Evolutionary conservation across 2,797 vertebrate species (phyloP), one percentile per base, ranked within the genome.

Genomic region (Menidia menidia): DNA sequence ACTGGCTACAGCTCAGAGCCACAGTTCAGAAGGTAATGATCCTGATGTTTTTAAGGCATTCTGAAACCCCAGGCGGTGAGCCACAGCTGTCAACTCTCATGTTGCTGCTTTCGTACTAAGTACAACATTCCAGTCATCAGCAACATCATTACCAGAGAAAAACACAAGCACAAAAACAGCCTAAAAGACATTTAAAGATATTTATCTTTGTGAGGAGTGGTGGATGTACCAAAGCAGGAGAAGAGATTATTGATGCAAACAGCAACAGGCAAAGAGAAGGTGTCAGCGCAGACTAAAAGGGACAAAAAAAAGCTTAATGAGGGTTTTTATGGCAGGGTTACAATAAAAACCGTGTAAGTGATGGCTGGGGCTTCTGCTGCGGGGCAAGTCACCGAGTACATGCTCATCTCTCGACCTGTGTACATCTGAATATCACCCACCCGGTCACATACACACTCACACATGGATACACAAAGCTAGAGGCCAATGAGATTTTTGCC

Each of bases 401-500:
- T 41, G 25, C 25, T 61, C 42, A 8, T 56, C 47, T 30, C 51
- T 54, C n/a, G 2, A 47, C 50, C 47, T 62, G 58, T 73, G 68
- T 60, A 67, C 70, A 78, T 75, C 68, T 57, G 60, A 50, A 56
- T 66, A 64, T 53, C 32, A 73, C 60, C 48, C 65, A 64, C 51
- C 60, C 53, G 1, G 0, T 52, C 54, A 30, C 6, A 52, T 39
- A 41, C 58, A 64, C 53, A 64, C 67, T 62, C 42, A 50, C 65
- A 71, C 18, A 53, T 60, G 57, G 16, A 33, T 60, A 64, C 64
- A 87, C 68, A 81, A 64, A 81, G 60, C 31, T 1, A 61, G 71
- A 63, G 77, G 59, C 81, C 78, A 75, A 48, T 86, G 78, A 80
- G 81, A 70, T 80, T 78, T 76, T 55, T 78, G 80, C 77, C 78